These are phyloP conservation scores for Lithophane socia DNA, from an alignment of 2,888 invertebrate genomes.

Conservation along the genomic window DNA sequence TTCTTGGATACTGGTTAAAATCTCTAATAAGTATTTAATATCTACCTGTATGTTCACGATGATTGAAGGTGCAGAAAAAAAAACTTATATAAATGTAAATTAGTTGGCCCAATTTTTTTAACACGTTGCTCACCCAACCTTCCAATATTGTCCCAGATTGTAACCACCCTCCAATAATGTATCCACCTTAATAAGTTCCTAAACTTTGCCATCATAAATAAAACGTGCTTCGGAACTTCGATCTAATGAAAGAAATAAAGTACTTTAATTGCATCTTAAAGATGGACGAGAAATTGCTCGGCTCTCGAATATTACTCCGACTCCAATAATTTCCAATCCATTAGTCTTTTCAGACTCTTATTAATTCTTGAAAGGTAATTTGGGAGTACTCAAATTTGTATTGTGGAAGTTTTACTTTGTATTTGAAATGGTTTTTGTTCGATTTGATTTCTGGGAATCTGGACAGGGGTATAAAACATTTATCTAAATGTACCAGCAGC, in stretches of 20 bases:
- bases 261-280: constrained; percentile 80
- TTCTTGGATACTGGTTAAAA: background rate
- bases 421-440: constrained; percentile 45
- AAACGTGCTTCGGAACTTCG: constrained; percentile 74
- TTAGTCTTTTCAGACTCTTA: constrained; percentile 74
- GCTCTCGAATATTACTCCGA: constrained; percentile 65
- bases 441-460: constrained; percentile 38
- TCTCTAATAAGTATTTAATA: background rate
- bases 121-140: constrained; percentile 14
- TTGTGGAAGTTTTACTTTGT: constrained; percentile 55
- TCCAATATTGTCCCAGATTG: constrained; percentile 48
- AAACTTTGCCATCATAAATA: constrained; percentile 74
- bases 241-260: constrained; percentile 82
- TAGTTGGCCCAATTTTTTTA: constrained; percentile 27
- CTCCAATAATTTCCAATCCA: constrained; percentile 70
- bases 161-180: constrained; percentile 62
- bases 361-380: constrained; percentile 67
- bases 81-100: constrained; percentile 47
- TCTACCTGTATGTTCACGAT: background rate
- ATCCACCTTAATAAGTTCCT: constrained; percentile 70
- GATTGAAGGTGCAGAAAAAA: constrained; percentile 28
- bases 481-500: constrained; percentile 29
- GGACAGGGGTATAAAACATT: constrained; percentile 32
- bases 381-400: constrained; percentile 56
- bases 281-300: constrained; percentile 70